These are phyloP conservation scores for Hippocampus mohnikei DNA, from an alignment of 2,113 vertebrate species.

Conservation along the genomic window DNA sequence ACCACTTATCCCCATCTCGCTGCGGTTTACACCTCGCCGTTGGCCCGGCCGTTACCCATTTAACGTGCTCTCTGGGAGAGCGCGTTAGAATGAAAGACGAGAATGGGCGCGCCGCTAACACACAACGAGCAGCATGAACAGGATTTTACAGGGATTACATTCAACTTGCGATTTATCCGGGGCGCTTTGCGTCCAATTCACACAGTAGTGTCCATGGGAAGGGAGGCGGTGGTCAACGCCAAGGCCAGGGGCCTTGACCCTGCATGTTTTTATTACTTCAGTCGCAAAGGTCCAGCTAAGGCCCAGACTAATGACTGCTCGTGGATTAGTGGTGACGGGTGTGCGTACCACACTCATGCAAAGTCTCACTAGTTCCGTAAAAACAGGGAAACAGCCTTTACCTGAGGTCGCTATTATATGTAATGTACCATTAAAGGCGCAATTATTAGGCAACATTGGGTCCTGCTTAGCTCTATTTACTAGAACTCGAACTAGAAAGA, in stretches of 20 bases:
- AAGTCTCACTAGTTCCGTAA: slow-evolving; percentile 1
- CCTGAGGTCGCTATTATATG: not conserved
- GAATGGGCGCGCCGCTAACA: slow-evolving; percentile 45
- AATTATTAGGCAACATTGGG: not conserved
- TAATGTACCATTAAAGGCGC: not conserved
- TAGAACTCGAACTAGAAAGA: too few relatives aligned
- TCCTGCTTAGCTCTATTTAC: too few relatives aligned
- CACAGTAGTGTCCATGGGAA: slow-evolving; percentile 53
- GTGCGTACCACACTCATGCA: slow-evolving; percentile 45
- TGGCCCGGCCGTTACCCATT: slow-evolving; percentile 61
- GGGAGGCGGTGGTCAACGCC: slow-evolving; percentile 39
- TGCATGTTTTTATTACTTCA: slow-evolving; percentile 40
- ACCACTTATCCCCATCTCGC: slow-evolving; percentile 59
- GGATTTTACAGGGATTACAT: slow-evolving; percentile 74
- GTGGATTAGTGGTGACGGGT: slow-evolving; percentile 34
- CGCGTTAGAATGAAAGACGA: slow-evolving; percentile 39
- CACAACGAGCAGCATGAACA: slow-evolving; percentile 65
- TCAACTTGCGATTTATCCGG: slow-evolving; percentile 71
- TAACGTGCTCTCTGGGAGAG: slow-evolving; percentile 60
- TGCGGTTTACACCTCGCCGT: slow-evolving; percentile 64
- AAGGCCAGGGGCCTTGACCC: slow-evolving; percentile 31
- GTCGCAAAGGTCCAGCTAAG: slow-evolving; percentile 23
- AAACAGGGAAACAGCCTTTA: slow-evolving; percentile 7
- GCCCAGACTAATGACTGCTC: slow-evolving; percentile 44
- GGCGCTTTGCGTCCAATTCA: slow-evolving; percentile 61